These are phyloP conservation scores for Stratiomys singularior DNA, from an alignment of 2,888 invertebrate genomes.

Conservation along the genomic window DNA sequence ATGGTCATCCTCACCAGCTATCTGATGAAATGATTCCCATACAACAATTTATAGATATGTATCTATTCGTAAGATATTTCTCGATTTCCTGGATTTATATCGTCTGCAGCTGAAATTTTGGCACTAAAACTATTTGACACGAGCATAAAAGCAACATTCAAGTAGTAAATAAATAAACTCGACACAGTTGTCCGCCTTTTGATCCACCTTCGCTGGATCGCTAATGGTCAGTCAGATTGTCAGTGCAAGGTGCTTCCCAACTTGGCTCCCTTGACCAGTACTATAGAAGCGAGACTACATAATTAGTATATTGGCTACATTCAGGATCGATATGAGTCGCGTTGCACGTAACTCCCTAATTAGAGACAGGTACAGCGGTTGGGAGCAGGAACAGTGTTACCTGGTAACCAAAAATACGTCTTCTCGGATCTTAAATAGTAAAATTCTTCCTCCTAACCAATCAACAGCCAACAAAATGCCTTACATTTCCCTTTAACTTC, in stretches of 20 bases:
- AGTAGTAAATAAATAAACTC: constrained; percentile 41
- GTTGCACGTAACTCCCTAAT: constrained; percentile 37
- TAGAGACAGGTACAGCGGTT: constrained; percentile 27
- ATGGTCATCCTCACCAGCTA: neutral
- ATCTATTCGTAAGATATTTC: neutral
- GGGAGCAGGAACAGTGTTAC: neutral
- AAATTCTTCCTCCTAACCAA: too few relatives aligned
- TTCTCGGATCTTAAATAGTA: too few relatives aligned
- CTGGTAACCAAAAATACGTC: too few relatives aligned
- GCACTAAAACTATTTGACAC: constrained; percentile 18
- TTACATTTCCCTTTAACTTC: too few relatives aligned
- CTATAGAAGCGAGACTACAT: constrained; percentile 12
- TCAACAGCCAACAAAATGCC: too few relatives aligned
- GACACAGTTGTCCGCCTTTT: constrained; percentile 15
- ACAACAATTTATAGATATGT: neutral
- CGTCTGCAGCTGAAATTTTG: neutral
- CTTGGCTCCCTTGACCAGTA: neutral
- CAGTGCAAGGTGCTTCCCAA: constrained; percentile 25
- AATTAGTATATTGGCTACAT: constrained; percentile 26
- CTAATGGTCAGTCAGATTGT: constrained; percentile 22
- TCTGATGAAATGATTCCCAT: constrained; percentile 8
- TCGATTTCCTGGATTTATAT: too few relatives aligned
- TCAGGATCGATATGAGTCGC: constrained; percentile 13
- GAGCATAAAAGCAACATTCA: neutral
- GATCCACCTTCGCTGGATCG: constrained; percentile 14